Evolutionary conservation across 92 coral and sea anemone genomes (phyloP).

Genomic region (Umimayanthus kanabou): DNA sequence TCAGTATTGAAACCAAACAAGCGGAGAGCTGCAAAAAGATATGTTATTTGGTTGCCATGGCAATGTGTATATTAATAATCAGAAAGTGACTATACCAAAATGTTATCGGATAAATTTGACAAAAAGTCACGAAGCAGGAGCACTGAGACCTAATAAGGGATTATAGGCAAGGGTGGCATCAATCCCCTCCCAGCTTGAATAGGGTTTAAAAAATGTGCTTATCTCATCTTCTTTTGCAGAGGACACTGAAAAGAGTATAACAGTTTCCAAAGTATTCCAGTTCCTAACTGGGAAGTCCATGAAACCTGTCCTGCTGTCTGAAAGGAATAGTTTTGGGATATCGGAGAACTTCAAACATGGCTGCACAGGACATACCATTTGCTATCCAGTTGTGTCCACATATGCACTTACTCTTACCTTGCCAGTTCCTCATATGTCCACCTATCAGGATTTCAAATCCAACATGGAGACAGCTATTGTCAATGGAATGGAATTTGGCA

Average conservation of each 20-base stretch:
- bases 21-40: constrained; percentile 29
- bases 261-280: constrained; percentile 27
- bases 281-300: constrained; percentile 33
- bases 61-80: constrained; percentile 15
- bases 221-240: constrained; percentile 24
- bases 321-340: constrained; percentile 21
- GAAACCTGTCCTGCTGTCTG: constrained; percentile 38
- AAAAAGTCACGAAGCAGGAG: constrained; percentile 33
- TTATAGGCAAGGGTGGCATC: constrained; percentile 37
- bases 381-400: constrained; percentile 39
- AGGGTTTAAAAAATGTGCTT: constrained; percentile 25
- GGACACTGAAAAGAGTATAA: constrained; percentile 21
- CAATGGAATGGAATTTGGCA: constrained; percentile 30
- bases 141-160: constrained; percentile 32
- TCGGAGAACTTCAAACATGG: constrained; percentile 33
- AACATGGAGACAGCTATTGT: constrained; percentile 26
- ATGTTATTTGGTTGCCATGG: constrained; percentile 31
- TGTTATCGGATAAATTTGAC: constrained; percentile 30
- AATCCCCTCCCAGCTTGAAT: constrained; percentile 17
- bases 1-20: not conserved
- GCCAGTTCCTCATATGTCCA: constrained; percentile 34
- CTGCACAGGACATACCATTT: constrained; percentile 25
- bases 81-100: constrained; percentile 31
- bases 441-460: constrained; percentile 23
- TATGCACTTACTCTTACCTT: constrained; percentile 29